Evolutionary conservation across 2,113 vertebrate genomes (phyloP), one percentile per base, ranked within the genome.

Genomic region (Xenus cinereus): DNA sequence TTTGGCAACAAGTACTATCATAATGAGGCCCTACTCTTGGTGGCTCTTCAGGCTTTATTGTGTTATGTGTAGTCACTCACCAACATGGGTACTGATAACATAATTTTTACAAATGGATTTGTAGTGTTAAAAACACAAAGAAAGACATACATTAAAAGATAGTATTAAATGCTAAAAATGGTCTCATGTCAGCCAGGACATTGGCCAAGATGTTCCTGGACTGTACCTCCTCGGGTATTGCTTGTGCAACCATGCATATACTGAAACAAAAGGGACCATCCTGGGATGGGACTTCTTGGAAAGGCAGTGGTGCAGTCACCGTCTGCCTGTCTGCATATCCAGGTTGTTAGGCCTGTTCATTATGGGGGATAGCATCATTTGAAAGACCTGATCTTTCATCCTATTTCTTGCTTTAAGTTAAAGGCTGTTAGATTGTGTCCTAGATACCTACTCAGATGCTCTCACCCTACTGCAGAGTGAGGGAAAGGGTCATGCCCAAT

Each of bases 341-440:
- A 80, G 16, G 53, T 56, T 51, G 66, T 50, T 16, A 59, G 77
- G n/a, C 8, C 39, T 85, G 64, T 15, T 87, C 37, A 17, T 63
- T 64, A 60, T 0, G 0, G 45, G 14, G 16, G 35, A 68, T 21
- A 80, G 48, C 28, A 56, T 6, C 2, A 0, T 26, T 28, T 45
- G 43, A 84, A 51, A 56, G 32, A 75, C 30, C 12, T 73, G 54
- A 73, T 62, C 39, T 32, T 46, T 84, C 72, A 56, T 30, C 22
- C 39, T 48, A 12, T 37, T 54, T 84, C 22, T 50, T 75, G 53
- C 28, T 76, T 54, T 41, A 68, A 19, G 35, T 73, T 86, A 74
- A 71, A 43, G n/a, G 16, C 37, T 66, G 9, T 27, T 68, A 89
- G 30, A 18, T 74, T 14, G 5, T 69, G 4, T 20, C 48, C 35